These are phyloP conservation scores for Lasioglossum baleicum DNA, from an alignment of 1,140 invertebrate genomes.

Conservation along the genomic window DNA sequence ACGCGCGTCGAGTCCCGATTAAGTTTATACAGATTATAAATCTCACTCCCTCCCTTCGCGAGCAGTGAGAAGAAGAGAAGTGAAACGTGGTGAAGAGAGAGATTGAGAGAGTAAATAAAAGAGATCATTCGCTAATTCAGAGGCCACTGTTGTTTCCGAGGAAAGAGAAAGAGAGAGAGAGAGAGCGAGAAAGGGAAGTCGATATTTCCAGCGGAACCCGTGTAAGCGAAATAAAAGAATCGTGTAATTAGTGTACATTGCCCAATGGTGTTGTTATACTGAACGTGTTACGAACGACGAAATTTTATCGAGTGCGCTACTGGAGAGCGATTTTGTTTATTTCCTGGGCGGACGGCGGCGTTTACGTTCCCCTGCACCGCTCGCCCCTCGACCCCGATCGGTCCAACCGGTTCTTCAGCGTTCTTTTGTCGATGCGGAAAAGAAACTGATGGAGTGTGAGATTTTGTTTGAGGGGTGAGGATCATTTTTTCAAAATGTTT, in stretches of 20 bases:
- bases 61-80: neutral
- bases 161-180: too few species aligned
- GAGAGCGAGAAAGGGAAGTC: slow-evolving; percentile 5
- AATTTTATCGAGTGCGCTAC: slow-evolving; percentile 74
- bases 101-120: neutral
- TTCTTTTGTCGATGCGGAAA: too few species aligned
- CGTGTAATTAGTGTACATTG: slow-evolving; percentile 72
- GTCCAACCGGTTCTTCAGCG: neutral
- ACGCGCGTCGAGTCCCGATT: slow-evolving; percentile 70
- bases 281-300: slow-evolving; percentile 62
- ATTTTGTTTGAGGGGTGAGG: neutral
- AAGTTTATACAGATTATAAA: slow-evolving; percentile 76
- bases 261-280: slow-evolving; percentile 66
- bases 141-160: slow-evolving; percentile 40
- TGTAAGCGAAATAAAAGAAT: slow-evolving; percentile 54
- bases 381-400: slow-evolving; percentile 43
- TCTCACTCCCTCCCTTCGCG: slow-evolving; percentile 58
- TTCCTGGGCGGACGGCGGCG: slow-evolving; percentile 53
- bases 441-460: too few species aligned
- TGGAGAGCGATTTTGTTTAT: slow-evolving; percentile 70
- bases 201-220: slow-evolving; percentile 36
- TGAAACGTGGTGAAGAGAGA: neutral
- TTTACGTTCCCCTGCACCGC: slow-evolving; percentile 21
- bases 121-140: slow-evolving; percentile 29
- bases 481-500: neutral